These are phyloP conservation scores for Lacerta viridis DNA, from an alignment of 2,797 vertebrate species.

Conservation along the genomic window DNA sequence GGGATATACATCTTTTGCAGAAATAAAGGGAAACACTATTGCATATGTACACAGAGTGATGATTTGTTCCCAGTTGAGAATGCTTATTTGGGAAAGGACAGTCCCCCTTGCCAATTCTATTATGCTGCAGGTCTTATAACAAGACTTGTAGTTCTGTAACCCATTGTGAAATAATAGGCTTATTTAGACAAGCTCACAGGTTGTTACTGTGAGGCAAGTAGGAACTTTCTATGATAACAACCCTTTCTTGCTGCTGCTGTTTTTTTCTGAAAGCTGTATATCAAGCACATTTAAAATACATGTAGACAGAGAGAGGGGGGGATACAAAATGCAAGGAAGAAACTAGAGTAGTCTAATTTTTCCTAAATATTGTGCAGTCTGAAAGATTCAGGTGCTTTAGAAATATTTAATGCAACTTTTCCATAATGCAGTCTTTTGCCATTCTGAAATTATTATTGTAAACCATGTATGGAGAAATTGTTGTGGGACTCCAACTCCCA, in stretches of 20 bases:
- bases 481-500: too few relatives aligned
- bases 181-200: not conserved
- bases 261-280: not conserved
- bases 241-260: not conserved
- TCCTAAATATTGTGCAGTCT: not conserved
- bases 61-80: not conserved
- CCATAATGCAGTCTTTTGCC: not conserved
- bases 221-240: not conserved
- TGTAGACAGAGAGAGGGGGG: not conserved
- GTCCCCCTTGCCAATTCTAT: not conserved
- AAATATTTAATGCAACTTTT: slow-evolving; percentile 9
- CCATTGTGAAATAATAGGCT: not conserved
- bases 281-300: not conserved
- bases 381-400: not conserved
- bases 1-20: not conserved
- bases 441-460: not conserved
- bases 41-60: not conserved
- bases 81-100: not conserved
- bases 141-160: not conserved
- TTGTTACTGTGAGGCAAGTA: not conserved
- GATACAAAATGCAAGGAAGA: not conserved
- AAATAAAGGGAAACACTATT: not conserved
- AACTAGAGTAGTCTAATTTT: not conserved
- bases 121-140: not conserved
- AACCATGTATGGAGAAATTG: too few relatives aligned